Percentiles rank a stretch among this genome's conserved stretches.
These are phyloP conservation scores for Elmis aenea DNA, from an alignment of 2,888 invertebrate genomes.

Conservation along the genomic window DNA sequence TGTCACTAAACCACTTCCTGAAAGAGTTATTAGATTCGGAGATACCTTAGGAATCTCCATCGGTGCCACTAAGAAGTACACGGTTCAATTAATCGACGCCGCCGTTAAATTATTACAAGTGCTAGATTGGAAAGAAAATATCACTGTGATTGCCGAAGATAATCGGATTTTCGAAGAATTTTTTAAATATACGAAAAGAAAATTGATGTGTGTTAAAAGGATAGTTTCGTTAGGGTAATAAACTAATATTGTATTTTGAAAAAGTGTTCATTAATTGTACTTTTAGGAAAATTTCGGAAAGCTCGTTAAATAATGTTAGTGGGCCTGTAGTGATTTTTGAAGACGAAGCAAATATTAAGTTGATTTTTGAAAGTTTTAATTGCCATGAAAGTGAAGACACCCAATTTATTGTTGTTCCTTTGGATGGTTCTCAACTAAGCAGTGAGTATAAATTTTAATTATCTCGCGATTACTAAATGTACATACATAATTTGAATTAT, in stretches of 20 bases:
- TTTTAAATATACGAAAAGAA: conserved; percentile 32
- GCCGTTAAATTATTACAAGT: conserved; percentile 32
- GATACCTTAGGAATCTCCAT: conserved; percentile 32
- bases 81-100: conserved; percentile 30
- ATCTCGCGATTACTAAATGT: no score
- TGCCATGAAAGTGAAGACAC: neutral
- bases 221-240: conserved; percentile 36
- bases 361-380: conserved; percentile 11
- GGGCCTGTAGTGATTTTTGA: conserved; percentile 35
- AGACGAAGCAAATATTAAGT: conserved; percentile 15
- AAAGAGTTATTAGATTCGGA: conserved; percentile 31
- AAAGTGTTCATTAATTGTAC: neutral
- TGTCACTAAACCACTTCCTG: conserved; percentile 22
- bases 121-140: conserved; percentile 36
- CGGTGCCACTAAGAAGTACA: conserved; percentile 22
- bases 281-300: conserved; percentile 4
- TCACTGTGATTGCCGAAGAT: conserved; percentile 37
- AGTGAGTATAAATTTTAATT: no score
- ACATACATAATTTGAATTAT: no score
- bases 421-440: conserved; percentile 15
- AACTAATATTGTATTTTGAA: conserved; percentile 6
- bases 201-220: conserved; percentile 39
- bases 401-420: conserved; percentile 18
- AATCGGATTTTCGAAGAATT: conserved; percentile 35
- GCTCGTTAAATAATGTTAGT: conserved; percentile 7